phyloP scores from a whole-genome alignment of 2,113 vertebrate genomes.

The Rana temporaria region DNA sequence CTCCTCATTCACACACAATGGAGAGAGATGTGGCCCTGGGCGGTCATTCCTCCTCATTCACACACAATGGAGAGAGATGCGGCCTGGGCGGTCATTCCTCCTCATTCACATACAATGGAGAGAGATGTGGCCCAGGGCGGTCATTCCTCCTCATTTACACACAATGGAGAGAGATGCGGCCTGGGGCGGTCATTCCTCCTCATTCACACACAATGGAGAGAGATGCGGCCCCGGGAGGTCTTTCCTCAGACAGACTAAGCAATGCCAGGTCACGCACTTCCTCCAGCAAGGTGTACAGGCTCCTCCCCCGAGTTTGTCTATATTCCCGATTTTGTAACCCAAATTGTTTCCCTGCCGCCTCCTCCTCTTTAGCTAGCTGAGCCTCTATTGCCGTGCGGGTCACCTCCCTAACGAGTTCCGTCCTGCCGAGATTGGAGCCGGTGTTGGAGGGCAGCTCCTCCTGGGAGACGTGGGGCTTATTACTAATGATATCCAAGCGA shows the following conservation, averaged over 20 bases:
- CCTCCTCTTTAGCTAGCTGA: slow-evolving; percentile 71
- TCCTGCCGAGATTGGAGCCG: slow-evolving; percentile 59
- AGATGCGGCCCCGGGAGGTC: background rate
- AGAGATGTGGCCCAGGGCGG: background rate
- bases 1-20: background rate
- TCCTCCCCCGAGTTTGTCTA: slow-evolving; percentile 81
- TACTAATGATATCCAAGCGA: slow-evolving; percentile 81
- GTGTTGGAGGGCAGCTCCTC: slow-evolving; percentile 9
- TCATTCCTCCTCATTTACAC: background rate
- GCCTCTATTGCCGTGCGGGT: slow-evolving; percentile 81
- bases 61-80: background rate
- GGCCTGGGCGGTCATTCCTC: background rate
- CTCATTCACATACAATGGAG: background rate
- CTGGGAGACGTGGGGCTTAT: slow-evolving; percentile 61
- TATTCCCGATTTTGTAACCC: slow-evolving; percentile 80
- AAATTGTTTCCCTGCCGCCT: slow-evolving; percentile 57
- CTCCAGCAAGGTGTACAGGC: slow-evolving; percentile 87
- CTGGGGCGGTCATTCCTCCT: background rate
- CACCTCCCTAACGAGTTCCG: slow-evolving; percentile 84
- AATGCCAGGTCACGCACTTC: slow-evolving; percentile 90
- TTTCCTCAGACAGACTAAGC: slow-evolving; percentile 68
- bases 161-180: background rate
- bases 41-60: background rate
- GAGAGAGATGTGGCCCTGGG: background rate
- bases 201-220: background rate